Percentiles rank a stretch among this genome's conserved stretches.
These are phyloP conservation scores for Chironex yamaguchii DNA, from an alignment of 30 jellyfish, hydroid and myxozoan genomes.

Conservation along the genomic window DNA sequence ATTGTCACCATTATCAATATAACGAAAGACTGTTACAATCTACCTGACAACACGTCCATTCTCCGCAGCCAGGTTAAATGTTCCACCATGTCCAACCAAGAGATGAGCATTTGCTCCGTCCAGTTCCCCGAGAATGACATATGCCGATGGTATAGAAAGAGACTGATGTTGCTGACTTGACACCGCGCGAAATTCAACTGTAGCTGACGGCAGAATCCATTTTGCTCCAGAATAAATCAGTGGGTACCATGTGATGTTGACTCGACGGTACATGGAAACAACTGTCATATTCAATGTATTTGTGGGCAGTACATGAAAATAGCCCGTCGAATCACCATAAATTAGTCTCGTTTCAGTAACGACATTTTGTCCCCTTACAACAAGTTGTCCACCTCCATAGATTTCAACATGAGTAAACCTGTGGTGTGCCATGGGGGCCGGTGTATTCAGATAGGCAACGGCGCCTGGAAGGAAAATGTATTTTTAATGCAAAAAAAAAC, in stretches of 20 bases:
- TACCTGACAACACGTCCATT: conserved; percentile 45
- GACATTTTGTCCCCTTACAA: conserved; percentile 22
- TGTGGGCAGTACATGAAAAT: conserved; percentile 56
- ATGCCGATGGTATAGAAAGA: conserved; percentile 50
- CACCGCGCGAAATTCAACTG: conserved; percentile 64
- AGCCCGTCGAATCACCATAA: conserved; percentile 70
- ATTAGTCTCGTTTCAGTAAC: conserved; percentile 21
- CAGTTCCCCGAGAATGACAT: conserved; percentile 49
- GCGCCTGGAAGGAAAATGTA: conserved; percentile 34
- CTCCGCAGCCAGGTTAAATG: conserved; percentile 51
- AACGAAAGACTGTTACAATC: no score
- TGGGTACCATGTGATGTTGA: conserved; percentile 74
- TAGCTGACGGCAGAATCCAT: conserved; percentile 48
- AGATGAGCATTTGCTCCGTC: conserved; percentile 69
- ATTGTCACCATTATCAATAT: no score
- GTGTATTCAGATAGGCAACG: conserved; percentile 43
- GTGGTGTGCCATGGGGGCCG: conserved; percentile 44
- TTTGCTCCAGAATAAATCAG: conserved; percentile 53
- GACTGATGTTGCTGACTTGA: conserved; percentile 55
- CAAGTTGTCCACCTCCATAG: conserved; percentile 72
- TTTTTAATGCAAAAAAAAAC: no score
- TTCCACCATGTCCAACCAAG: conserved; percentile 71
- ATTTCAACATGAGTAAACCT: conserved; percentile 48
- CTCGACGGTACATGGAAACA: conserved; percentile 67
- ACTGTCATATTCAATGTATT: conserved; percentile 63